Conservation (phyloP, 2,113 vertebrate genomes). For the Myotis davidii region DNA sequence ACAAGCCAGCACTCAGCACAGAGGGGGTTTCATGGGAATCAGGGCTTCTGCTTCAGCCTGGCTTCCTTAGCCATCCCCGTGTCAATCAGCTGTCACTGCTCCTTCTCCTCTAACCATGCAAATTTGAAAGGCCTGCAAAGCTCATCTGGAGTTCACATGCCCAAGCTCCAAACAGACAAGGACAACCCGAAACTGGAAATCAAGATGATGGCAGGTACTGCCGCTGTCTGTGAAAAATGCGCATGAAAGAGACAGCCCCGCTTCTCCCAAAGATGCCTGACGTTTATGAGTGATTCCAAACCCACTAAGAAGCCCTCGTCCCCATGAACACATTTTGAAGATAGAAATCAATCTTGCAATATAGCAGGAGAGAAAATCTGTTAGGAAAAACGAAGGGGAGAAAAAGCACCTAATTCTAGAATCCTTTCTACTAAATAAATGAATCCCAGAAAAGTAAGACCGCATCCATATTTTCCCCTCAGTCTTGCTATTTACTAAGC, state of each 20-base stretch:
- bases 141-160: slow-evolving; percentile 50
- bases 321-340: slow-evolving; percentile 70
- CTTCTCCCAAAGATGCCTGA: slow-evolving; percentile 44
- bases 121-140: slow-evolving; percentile 17
- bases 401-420: slow-evolving; percentile 51
- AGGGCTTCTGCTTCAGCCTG: neutral
- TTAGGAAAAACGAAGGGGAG: slow-evolving; percentile 45
- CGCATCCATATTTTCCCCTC: neutral
- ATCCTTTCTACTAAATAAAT: slow-evolving; percentile 66
- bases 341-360: slow-evolving; percentile 75
- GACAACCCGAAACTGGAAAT: slow-evolving; percentile 19
- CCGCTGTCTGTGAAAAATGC: slow-evolving; percentile 65
- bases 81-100: slow-evolving; percentile 50
- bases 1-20: neutral
- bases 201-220: slow-evolving; percentile 43
- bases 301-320: slow-evolving; percentile 61
- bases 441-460: neutral
- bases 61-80: neutral
- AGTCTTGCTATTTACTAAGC: slow-evolving; percentile 7
- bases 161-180: slow-evolving; percentile 54
- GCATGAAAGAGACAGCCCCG: neutral
- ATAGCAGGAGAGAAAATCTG: slow-evolving; percentile 57
- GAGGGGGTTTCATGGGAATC: neutral
- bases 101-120: neutral
- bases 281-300: slow-evolving; percentile 66